Conservation (phyloP, 2,113 vertebrate genomes). For the Poeciliopsis retropinna region DNA sequence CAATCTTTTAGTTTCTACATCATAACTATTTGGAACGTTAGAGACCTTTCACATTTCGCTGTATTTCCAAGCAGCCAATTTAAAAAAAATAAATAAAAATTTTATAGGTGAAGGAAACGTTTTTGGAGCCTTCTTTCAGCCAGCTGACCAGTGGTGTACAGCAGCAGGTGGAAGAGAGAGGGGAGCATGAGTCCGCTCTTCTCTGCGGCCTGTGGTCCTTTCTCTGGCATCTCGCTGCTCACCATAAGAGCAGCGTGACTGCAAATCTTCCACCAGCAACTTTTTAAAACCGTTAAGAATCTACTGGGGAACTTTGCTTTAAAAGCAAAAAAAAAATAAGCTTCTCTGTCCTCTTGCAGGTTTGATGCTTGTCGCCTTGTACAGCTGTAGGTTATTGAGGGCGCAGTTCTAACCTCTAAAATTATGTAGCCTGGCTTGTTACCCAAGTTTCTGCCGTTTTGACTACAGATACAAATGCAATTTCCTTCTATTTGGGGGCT, state of each 20-base stretch:
- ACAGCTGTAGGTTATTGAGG: no score
- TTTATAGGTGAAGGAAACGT: no score
- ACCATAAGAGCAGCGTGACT: not conserved
- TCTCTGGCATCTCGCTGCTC: not conserved
- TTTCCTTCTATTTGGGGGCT: constrained; percentile 11
- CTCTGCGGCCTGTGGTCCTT: not conserved
- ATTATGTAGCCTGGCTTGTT: not conserved
- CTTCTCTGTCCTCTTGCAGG: not conserved
- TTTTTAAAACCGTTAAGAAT: no score
- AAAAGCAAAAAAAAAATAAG: not conserved
- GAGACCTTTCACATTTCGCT: not conserved
- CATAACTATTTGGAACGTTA: not conserved
- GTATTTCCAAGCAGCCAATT: not conserved
- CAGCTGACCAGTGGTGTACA: not conserved
- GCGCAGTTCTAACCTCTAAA: not conserved
- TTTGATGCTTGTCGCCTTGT: not conserved
- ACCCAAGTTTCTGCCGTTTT: not conserved
- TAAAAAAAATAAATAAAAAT: no score
- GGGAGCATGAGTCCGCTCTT: not conserved
- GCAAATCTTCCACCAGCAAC: no score
- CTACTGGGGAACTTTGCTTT: not conserved
- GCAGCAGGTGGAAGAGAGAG: not conserved
- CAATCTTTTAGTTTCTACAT: not conserved
- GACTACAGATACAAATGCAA: not conserved
- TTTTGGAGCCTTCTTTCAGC: not conserved